Base-by-base conservation (phyloP, 37 sponge, comb jelly and placozoan genomes). In the Spongia lamella region DNA sequence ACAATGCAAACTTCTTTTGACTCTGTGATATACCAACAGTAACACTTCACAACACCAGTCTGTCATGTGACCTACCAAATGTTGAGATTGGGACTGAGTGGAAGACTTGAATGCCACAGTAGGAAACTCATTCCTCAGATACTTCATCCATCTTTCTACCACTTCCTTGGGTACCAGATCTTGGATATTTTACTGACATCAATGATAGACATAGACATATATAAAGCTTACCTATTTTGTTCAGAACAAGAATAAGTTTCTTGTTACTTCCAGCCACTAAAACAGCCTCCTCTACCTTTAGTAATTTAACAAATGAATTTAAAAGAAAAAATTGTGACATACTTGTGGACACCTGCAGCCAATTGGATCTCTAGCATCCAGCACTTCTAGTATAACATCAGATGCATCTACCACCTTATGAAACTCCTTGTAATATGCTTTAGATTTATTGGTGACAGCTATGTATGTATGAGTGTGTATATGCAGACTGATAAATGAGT, bases 341-440 rank as follows among this genome's bases (percentile, higher is more conserved):
- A n/a, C 96, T 54, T 95, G 81, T 20, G 68, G 40, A 61, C 95
- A 94, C 21, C 99, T 66, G 69, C 86, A 90, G 14, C 93, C 91
- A 39, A 96, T 73, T 17, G 99, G 99, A 40, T 98, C 99, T 38
- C 99, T 37, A 29, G 93, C 96, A 84, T 98, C 99, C 55, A 98
- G 76, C 24, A 98, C 99, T 66, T 98, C 87, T 61, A 98, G 61
- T 0, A 98, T 82, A 31, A 98, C 93, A 76, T 98, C 99, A 9
- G 96, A 84, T 39, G 77, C 70, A 32, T 95, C 96, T 38, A 98
- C 93, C 25, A 93, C 96, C 43, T 86, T 89, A 31, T 70, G 49
- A 57, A 97, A 94, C 72, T 94, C 95, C 52, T 80, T 76, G 73
- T 94, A 92, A 69, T 86, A 92, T 9, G 93, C 90, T 54, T 67